Evolutionary conservation across 2,113 vertebrate species (phyloP).

Genomic region (Heptranchias perlo): DNA sequence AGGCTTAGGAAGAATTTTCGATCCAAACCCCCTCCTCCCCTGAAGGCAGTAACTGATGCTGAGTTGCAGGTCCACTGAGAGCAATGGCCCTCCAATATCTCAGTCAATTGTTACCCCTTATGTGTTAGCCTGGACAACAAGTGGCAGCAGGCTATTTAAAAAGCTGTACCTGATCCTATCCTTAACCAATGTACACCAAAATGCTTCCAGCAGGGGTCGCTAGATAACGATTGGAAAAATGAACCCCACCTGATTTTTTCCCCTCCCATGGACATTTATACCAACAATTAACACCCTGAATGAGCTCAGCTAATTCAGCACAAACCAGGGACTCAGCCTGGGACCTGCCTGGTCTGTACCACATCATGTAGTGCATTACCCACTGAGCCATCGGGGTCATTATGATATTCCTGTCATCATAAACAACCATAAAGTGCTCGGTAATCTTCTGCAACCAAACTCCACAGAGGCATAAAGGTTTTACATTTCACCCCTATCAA

Average conservation of each 20-base stretch:
- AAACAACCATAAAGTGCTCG: neutral
- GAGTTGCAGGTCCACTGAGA: neutral
- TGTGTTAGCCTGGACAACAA: neutral
- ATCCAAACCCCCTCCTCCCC: neutral
- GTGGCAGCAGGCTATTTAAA: neutral
- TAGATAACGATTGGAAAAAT: neutral
- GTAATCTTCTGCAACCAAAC: neutral
- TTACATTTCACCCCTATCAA: neutral
- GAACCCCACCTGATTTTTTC: neutral
- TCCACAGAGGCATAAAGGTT: neutral
- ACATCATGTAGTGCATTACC: neutral
- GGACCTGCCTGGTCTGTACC: neutral
- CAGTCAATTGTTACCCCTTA: neutral
- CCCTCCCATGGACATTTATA: neutral
- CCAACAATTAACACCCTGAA: neutral
- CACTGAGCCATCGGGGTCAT: neutral
- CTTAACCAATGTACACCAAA: neutral
- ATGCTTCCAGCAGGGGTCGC: neutral
- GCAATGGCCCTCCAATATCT: neutral
- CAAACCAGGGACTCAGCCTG: no score
- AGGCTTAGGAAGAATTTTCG: neutral
- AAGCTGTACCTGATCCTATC: neutral
- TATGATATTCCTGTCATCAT: neutral
- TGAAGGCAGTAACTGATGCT: neutral
- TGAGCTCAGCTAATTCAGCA: neutral